These are phyloP conservation scores for Drosophila histrio DNA, from an alignment of 2,888 invertebrate genomes.

Conservation along the genomic window DNA sequence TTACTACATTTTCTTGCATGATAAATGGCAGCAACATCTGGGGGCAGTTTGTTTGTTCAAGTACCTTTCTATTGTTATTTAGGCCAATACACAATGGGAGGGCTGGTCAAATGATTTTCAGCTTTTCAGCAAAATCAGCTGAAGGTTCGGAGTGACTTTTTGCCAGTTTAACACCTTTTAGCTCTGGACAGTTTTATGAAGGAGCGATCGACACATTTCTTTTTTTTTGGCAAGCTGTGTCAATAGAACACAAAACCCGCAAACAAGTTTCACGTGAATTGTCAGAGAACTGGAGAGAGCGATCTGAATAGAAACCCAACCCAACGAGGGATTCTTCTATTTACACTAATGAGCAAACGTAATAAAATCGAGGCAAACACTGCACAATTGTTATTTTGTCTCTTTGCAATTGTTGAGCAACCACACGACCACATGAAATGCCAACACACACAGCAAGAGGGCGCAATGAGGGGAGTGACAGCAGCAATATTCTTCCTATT, in stretches of 20 bases:
- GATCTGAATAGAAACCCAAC: conserved; percentile 5
- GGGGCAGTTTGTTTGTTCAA: conserved; percentile 77
- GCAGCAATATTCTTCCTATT: background rate
- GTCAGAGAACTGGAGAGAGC: background rate
- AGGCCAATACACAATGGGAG: conserved; percentile 27
- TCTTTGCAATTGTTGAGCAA: conserved; percentile 65
- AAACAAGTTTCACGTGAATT: conserved; percentile 74
- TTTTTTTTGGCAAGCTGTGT: conserved; percentile 68
- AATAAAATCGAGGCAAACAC: conserved; percentile 63
- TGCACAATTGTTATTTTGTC: conserved; percentile 60
- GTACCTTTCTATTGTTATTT: conserved; percentile 48
- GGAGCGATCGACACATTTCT: conserved; percentile 48
- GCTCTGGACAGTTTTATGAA: conserved; percentile 26
- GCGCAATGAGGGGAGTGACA: conserved; percentile 58
- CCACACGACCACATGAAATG: conserved; percentile 68
- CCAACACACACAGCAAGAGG: conserved; percentile 51
- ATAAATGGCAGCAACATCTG: conserved; percentile 57
- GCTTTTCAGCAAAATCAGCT: conserved; percentile 67
- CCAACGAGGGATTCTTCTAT: conserved; percentile 51
- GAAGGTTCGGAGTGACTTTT: conserved; percentile 60
- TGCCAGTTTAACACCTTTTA: conserved; percentile 78
- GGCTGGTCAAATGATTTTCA: conserved; percentile 64
- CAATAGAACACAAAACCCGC: conserved; percentile 54
- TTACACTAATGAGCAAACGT: conserved; percentile 78
- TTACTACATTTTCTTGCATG: conserved; percentile 36